phyloP scores from a whole-genome alignment of 2,888 invertebrate species.

The Masnerella sp. region DNA sequence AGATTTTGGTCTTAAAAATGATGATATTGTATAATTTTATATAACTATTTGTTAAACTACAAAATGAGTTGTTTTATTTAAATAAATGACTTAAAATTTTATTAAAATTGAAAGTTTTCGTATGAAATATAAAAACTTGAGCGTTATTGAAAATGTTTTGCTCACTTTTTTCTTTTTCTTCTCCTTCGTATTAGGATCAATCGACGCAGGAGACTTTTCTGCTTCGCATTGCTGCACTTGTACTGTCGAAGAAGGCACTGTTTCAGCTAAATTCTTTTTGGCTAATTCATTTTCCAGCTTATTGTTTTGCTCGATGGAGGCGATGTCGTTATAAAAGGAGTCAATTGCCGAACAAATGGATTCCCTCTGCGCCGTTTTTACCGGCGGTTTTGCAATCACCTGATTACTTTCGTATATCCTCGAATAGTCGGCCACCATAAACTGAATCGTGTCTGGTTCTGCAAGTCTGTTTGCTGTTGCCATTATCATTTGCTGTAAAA shows the following conservation, averaged over 20 bases:
- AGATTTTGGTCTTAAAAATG: no score
- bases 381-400: conserved; percentile 75
- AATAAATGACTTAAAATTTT: no score
- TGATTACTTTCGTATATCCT: conserved; percentile 73
- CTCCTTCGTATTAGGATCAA: conserved; percentile 68
- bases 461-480: conserved; percentile 71
- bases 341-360: conserved; percentile 79
- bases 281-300: conserved; percentile 59
- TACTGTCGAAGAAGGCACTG: conserved; percentile 56
- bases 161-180: conserved; percentile 78
- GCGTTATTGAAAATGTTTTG: no score
- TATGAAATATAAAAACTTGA: no score
- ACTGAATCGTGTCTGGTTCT: conserved; percentile 71
- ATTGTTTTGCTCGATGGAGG: conserved; percentile 78
- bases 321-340: conserved; percentile 82
- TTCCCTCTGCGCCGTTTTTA: conserved; percentile 70
- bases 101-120: no score
- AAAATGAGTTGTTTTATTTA: no score
- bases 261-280: conserved; percentile 54
- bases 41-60: no score
- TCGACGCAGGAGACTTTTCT: conserved; percentile 37
- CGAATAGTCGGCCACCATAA: conserved; percentile 72
- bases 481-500: conserved; percentile 70
- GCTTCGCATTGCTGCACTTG: conserved; percentile 50
- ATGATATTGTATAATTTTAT: no score